A percentile compares a stretch with the other conserved stretches of the same genome.
Conservation (phyloP, 1,140 invertebrate genomes). For the Maconellicoccus hirsutus region DNA sequence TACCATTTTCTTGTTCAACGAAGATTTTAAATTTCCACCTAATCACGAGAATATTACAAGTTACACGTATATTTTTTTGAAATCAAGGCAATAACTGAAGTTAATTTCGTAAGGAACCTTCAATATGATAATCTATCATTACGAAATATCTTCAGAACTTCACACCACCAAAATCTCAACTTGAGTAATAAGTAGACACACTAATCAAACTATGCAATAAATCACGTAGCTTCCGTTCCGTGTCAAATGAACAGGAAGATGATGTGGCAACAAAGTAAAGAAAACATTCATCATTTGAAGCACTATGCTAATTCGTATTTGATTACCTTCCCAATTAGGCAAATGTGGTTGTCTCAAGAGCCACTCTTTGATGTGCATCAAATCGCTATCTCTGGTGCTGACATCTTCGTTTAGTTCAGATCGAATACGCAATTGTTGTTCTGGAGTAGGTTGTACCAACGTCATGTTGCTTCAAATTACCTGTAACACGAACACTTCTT, state of each 20-base stretch:
- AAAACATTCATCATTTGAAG: not conserved
- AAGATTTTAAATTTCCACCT: no score
- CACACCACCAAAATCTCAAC: no score
- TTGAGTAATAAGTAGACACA: no score
- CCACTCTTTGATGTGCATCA: constrained; percentile 55
- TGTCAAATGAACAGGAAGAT: not conserved
- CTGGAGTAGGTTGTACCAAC: constrained; percentile 54
- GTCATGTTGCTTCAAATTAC: constrained; percentile 41
- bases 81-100: no score
- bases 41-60: no score
- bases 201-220: not conserved
- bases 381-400: constrained; percentile 50
- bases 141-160: no score
- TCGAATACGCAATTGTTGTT: constrained; percentile 58
- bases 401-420: constrained; percentile 65
- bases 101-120: no score
- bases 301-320: not conserved
- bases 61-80: no score
- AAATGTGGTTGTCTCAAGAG: constrained; percentile 57
- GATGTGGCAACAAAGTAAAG: not conserved
- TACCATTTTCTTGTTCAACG: no score
- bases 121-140: no score
- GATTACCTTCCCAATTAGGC: constrained; percentile 52
- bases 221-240: not conserved
- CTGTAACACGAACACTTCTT: not conserved